Evolutionary conservation across 2,797 vertebrate genomes (phyloP).

Genomic region (Sardinella longiceps): DNA sequence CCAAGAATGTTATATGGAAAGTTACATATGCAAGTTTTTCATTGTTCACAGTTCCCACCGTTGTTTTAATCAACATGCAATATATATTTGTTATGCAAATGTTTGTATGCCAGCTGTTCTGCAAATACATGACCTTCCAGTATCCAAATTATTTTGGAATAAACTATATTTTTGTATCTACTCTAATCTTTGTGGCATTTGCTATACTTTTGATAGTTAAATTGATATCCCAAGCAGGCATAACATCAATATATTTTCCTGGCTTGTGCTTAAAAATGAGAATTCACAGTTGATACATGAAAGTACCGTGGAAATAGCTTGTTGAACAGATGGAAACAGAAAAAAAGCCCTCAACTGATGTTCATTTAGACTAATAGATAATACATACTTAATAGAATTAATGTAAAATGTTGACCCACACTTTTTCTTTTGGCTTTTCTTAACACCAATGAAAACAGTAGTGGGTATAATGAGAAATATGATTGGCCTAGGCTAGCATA

Average conservation of each 20-base stretch:
- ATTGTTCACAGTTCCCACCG: not conserved
- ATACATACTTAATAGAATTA: no score
- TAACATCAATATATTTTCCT: not conserved
- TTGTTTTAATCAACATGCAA: not conserved
- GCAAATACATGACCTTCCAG: slow-evolving; percentile 56
- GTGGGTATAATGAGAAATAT: no score
- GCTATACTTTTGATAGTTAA: not conserved
- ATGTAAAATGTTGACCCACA: no score
- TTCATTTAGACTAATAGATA: no score
- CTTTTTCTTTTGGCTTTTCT: no score
- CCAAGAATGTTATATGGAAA: not conserved
- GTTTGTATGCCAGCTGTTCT: slow-evolving; percentile 40
- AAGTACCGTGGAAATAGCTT: not conserved
- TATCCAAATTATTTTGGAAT: slow-evolving; percentile 47
- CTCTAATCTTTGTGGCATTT: slow-evolving; percentile 23
- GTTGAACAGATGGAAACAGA: not conserved
- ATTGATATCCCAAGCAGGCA: not conserved
- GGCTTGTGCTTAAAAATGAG: not conserved
- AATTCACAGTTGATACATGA: not conserved
- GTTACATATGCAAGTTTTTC: not conserved
- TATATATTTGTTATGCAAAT: slow-evolving; percentile 8
- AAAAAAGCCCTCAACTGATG: not conserved
- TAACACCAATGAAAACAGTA: no score
- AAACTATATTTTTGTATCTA: slow-evolving; percentile 78
- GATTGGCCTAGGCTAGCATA: no score